Percentiles rank a stretch among this genome's conserved stretches.
phyloP scores from a whole-genome alignment of 2,113 vertebrate genomes.

The Gallinago undulata region DNA sequence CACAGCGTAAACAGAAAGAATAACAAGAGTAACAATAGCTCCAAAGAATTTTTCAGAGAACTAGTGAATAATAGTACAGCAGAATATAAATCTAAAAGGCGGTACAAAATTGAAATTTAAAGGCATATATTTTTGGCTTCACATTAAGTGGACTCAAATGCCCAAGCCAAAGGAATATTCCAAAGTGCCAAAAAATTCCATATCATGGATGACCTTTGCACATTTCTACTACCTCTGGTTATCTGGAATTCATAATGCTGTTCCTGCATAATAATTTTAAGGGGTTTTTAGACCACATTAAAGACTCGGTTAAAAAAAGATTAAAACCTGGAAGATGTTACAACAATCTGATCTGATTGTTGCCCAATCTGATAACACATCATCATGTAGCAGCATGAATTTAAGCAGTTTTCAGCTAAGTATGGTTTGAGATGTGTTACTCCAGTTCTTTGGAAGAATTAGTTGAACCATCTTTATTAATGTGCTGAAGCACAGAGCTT shows the following conservation, averaged over 20 bases:
- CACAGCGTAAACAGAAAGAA: constrained; percentile 39
- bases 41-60: constrained; percentile 20
- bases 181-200: neutral
- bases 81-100: constrained; percentile 20
- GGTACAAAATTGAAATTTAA: neutral
- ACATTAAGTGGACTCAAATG: neutral
- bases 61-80: neutral
- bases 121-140: neutral
- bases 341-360: neutral
- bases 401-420: neutral
- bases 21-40: constrained; percentile 12
- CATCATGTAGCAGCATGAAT: neutral
- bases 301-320: neutral
- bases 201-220: neutral
- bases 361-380: neutral
- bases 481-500: neutral
- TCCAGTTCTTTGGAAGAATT: neutral
- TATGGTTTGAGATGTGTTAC: neutral
- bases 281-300: neutral
- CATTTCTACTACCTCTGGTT: neutral
- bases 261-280: neutral
- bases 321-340: neutral
- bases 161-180: neutral
- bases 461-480: neutral
- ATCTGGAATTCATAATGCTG: neutral